A percentile compares a stretch with the other conserved stretches of the same genome.
These are phyloP conservation scores for Miichthys miiuy DNA, from an alignment of 2,797 vertebrate species.

Conservation along the genomic window DNA sequence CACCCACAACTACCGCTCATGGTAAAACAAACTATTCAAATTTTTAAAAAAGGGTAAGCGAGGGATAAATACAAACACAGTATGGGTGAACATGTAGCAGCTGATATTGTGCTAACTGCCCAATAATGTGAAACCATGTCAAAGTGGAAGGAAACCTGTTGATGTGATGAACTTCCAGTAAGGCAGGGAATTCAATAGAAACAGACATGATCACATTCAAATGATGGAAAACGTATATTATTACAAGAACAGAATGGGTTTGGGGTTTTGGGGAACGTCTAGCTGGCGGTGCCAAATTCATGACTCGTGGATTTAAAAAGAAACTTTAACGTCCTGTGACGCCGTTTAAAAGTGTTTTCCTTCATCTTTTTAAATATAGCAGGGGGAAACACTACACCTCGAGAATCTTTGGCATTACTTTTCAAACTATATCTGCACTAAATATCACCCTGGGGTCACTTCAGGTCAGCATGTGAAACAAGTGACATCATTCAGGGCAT, in stretches of 20 bases:
- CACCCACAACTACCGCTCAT: constrained; percentile 20
- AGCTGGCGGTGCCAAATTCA: background rate
- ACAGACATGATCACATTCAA: background rate
- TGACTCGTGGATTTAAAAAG: background rate
- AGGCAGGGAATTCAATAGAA: background rate
- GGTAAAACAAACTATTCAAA: constrained; percentile 33
- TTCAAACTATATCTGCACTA: background rate
- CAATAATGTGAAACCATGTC: constrained; percentile 28
- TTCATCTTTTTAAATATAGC: constrained; percentile 15
- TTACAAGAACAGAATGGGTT: background rate
- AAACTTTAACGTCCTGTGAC: background rate
- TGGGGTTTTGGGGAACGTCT: too few species aligned
- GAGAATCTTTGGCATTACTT: constrained; percentile 62
- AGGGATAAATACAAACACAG: constrained; percentile 32
- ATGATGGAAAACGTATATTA: background rate
- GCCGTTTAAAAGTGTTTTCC: background rate
- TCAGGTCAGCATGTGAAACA: background rate
- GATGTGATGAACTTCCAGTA: constrained; percentile 2
- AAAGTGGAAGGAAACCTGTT: constrained; percentile 16
- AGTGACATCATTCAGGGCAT: background rate
- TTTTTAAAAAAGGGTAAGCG: constrained; percentile 17
- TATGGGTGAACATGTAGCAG: constrained; percentile 22
- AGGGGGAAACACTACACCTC: constrained; percentile 14
- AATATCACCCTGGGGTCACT: background rate
- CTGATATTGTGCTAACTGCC: constrained; percentile 58